Percentiles rank a stretch among this genome's conserved stretches.
Evolutionary conservation across 2,888 invertebrate genomes (phyloP).

Genomic region (Ectemnius lituratus): DNA sequence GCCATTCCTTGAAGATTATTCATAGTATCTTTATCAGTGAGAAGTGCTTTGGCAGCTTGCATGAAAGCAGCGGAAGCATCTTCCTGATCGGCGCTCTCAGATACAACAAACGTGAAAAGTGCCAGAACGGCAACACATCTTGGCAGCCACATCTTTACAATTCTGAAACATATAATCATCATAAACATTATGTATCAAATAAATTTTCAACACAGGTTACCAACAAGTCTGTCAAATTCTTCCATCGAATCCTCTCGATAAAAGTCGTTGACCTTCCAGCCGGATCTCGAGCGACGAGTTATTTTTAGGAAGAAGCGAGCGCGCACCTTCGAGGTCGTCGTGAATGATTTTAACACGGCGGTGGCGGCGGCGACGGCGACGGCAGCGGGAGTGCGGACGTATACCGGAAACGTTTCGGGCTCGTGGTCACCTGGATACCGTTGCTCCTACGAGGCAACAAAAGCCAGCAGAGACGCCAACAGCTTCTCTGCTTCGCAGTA

Average conservation of each 20-base stretch:
- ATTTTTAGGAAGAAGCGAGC: constrained; percentile 57
- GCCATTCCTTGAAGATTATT: constrained; percentile 83
- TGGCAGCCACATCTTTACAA: constrained; percentile 64
- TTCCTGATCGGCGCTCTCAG: constrained; percentile 72
- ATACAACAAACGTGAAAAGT: constrained; percentile 57
- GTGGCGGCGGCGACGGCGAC: background rate
- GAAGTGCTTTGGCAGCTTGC: constrained; percentile 84
- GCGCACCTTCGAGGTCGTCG: constrained; percentile 46
- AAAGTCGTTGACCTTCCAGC: constrained; percentile 52
- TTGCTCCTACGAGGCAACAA: constrained; percentile 35
- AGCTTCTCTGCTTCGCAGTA: background rate
- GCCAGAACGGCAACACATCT: constrained; percentile 62
- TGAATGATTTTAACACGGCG: constrained; percentile 50
- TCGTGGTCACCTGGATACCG: constrained; percentile 70
- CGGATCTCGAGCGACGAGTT: constrained; percentile 52
- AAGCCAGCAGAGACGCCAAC: background rate
- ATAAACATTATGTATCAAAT: background rate
- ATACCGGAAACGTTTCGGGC: constrained; percentile 73
- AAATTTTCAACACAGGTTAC: background rate
- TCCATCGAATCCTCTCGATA: constrained; percentile 6
- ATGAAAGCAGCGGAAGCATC: constrained; percentile 83
- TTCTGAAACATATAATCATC: constrained; percentile 11
- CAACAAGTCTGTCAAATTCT: background rate
- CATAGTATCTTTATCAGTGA: constrained; percentile 81
- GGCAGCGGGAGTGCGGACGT: constrained; percentile 29